Evolutionary conservation across 2,113 vertebrate genomes (phyloP).

Genomic region (Tricholaema leucomelas): DNA sequence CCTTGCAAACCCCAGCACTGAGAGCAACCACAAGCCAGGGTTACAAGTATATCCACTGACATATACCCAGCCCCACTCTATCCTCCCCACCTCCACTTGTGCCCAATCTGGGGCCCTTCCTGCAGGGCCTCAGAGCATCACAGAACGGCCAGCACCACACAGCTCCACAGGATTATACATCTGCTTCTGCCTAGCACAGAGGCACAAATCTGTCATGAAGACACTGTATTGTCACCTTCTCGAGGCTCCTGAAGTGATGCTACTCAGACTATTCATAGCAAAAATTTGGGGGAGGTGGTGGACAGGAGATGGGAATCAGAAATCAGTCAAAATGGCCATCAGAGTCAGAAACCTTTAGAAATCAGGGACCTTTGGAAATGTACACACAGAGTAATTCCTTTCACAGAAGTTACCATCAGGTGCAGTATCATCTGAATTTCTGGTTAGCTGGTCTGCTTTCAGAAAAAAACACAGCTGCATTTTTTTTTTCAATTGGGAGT

Average conservation of each 20-base stretch:
- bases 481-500: neutral
- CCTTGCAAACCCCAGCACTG: neutral
- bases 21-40: neutral
- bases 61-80: neutral
- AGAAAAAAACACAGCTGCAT: neutral
- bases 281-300: accelerated
- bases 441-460: neutral
- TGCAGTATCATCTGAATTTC: neutral
- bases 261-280: neutral
- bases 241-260: neutral
- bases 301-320: neutral
- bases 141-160: neutral
- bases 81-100: neutral
- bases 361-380: neutral
- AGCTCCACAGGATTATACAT: neutral
- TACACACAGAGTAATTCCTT: neutral
- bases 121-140: neutral
- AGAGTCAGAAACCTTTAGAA: neutral
- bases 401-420: neutral
- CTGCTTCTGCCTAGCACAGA: neutral
- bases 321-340: neutral
- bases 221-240: neutral
- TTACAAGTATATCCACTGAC: neutral
- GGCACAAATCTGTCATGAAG: neutral
- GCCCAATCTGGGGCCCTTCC: neutral